These are phyloP conservation scores for Leptopterna dolabrata DNA, from an alignment of 2,888 invertebrate species.

Conservation along the genomic window DNA sequence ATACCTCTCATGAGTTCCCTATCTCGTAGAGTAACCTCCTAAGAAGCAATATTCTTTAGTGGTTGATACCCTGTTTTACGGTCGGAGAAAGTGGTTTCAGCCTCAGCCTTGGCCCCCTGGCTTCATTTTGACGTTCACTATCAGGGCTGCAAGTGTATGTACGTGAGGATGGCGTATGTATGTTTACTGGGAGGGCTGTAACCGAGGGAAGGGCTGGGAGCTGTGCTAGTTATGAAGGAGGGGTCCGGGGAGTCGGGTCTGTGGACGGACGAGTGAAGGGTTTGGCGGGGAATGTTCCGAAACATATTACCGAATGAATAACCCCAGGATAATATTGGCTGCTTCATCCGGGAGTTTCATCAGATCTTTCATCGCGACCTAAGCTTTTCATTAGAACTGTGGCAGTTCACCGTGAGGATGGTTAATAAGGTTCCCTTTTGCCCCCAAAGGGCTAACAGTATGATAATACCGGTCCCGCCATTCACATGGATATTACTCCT, in stretches of 20 bases:
- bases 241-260: not conserved
- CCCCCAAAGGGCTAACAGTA: conserved; percentile 28
- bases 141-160: not conserved
- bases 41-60: not conserved
- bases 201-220: not conserved
- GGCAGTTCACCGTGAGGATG: conserved; percentile 27
- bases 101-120: not conserved
- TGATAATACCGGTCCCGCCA: conserved; percentile 35
- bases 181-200: not conserved
- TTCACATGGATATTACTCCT: conserved; percentile 47
- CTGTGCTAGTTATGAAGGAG: not conserved
- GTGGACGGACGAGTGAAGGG: not conserved
- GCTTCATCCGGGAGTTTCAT: conserved; percentile 36
- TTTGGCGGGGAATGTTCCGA: conserved; percentile 2
- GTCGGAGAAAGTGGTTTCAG: not conserved
- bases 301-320: conserved; percentile 47
- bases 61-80: not conserved
- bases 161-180: not conserved
- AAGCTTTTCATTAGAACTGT: conserved; percentile 51
- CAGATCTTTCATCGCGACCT: conserved; percentile 48
- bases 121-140: conserved; percentile 20
- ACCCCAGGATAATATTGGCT: conserved; percentile 29
- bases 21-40: not conserved
- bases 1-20: no score
- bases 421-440: conserved; percentile 48